Conservation (phyloP, 2,113 vertebrate species). For the Zingel zingel region DNA sequence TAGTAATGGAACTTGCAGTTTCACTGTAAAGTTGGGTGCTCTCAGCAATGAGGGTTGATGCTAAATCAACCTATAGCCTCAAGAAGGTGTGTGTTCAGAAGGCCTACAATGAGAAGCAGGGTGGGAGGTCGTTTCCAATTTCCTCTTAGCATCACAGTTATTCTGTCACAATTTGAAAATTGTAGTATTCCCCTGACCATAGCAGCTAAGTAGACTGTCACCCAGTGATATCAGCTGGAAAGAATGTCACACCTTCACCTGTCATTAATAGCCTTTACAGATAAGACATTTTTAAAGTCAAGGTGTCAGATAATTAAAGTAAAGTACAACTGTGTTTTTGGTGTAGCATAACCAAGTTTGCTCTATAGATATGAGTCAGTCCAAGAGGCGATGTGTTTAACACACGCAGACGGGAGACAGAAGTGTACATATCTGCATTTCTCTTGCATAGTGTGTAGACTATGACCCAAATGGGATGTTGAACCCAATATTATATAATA, state of each 20-base stretch:
- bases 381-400: not conserved
- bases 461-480: not conserved
- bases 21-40: not conserved
- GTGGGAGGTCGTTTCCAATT: not conserved
- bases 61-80: not conserved
- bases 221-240: slow-evolving; percentile 8
- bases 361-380: not conserved
- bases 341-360: not conserved
- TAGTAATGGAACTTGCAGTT: not conserved
- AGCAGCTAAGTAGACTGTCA: not conserved
- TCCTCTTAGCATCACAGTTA: not conserved
- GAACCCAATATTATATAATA: not conserved
- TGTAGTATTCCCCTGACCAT: not conserved
- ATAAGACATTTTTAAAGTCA: slow-evolving; percentile 18
- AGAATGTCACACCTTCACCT: slow-evolving; percentile 30
- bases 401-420: not conserved
- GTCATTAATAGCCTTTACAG: not conserved
- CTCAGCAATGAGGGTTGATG: not conserved
- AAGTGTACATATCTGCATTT: not conserved
- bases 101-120: not conserved
- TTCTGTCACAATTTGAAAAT: not conserved
- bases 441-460: not conserved
- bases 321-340: not conserved
- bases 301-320: not conserved
- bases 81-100: not conserved